A percentile compares a stretch with the other conserved stretches of the same genome.
phyloP scores from a whole-genome alignment of 2,113 vertebrate genomes.

The Athene cunicularia region DNA sequence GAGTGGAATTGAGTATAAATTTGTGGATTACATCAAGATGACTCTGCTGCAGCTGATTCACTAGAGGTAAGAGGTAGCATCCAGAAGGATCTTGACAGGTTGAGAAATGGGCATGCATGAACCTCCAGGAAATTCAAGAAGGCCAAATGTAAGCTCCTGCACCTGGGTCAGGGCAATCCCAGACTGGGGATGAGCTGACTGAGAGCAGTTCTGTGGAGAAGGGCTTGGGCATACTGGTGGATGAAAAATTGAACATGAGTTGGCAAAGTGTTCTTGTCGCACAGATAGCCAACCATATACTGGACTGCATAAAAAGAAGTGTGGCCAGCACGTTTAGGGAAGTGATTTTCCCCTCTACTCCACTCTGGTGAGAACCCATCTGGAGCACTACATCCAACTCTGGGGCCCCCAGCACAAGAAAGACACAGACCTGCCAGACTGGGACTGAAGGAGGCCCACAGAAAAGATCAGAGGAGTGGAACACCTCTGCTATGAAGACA shows the following conservation, averaged over 20 bases:
- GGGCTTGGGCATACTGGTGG: background rate
- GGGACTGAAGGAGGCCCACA: background rate
- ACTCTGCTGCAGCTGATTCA: background rate
- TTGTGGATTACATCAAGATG: background rate
- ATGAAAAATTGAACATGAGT: background rate
- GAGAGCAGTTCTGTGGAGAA: background rate
- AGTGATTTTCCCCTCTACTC: background rate
- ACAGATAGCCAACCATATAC: background rate
- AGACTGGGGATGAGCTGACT: rapidly evolving
- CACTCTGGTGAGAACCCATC: background rate
- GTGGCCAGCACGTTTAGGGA: rapidly evolving
- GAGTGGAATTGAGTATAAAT: background rate
- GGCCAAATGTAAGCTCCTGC: background rate
- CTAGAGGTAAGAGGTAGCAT: background rate
- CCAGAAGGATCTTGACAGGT: background rate
- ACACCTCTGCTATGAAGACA: background rate
- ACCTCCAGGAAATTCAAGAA: background rate
- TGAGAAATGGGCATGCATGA: background rate
- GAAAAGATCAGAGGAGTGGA: background rate
- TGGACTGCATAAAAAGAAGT: background rate
- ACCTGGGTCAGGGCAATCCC: rapidly evolving
- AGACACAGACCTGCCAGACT: rapidly evolving
- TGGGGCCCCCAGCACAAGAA: background rate
- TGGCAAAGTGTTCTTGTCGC: background rate
- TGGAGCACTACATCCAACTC: background rate